Evolutionary conservation across 2,888 invertebrate species (phyloP).

Genomic region (Melanotus villosus): DNA sequence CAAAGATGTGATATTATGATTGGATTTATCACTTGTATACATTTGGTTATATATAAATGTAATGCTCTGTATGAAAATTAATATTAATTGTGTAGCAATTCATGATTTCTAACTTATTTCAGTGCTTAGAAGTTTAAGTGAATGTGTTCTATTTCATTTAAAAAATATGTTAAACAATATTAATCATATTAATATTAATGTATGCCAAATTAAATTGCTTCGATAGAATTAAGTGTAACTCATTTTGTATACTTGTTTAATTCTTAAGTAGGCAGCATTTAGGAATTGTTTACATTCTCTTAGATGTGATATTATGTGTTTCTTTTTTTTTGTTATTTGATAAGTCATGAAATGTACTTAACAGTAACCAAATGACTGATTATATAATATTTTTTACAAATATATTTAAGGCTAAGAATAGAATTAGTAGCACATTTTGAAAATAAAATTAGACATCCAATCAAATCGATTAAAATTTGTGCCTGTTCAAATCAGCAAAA

Average conservation of each 20-base stretch:
- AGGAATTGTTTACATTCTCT: slow-evolving; percentile 36
- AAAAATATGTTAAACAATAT: too few relatives aligned
- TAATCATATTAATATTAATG: not conserved
- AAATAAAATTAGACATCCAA: slow-evolving; percentile 33
- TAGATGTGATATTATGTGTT: slow-evolving; percentile 44
- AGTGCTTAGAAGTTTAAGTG: not conserved
- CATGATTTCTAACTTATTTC: too few relatives aligned
- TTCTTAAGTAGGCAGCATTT: slow-evolving; percentile 36
- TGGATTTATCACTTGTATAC: too few relatives aligned
- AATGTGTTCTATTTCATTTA: not conserved
- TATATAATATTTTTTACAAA: slow-evolving; percentile 45
- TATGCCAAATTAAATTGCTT: not conserved
- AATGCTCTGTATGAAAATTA: too few relatives aligned
- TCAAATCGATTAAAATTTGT: slow-evolving; percentile 42
- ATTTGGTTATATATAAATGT: too few relatives aligned
- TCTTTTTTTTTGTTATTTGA: slow-evolving; percentile 32
- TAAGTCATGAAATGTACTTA: slow-evolving; percentile 47
- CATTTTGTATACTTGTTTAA: slow-evolving; percentile 9
- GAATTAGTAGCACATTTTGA: slow-evolving; percentile 39
- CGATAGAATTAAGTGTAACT: not conserved
- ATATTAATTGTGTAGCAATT: too few relatives aligned
- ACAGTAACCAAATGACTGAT: slow-evolving; percentile 48
- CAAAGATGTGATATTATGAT: too few relatives aligned
- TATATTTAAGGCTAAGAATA: slow-evolving; percentile 42
- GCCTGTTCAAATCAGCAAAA: slow-evolving; percentile 37